Evolutionary conservation across 2,888 invertebrate species (phyloP), one percentile per base, ranked within the genome.

Genomic region (Balanococcus diminutus): DNA sequence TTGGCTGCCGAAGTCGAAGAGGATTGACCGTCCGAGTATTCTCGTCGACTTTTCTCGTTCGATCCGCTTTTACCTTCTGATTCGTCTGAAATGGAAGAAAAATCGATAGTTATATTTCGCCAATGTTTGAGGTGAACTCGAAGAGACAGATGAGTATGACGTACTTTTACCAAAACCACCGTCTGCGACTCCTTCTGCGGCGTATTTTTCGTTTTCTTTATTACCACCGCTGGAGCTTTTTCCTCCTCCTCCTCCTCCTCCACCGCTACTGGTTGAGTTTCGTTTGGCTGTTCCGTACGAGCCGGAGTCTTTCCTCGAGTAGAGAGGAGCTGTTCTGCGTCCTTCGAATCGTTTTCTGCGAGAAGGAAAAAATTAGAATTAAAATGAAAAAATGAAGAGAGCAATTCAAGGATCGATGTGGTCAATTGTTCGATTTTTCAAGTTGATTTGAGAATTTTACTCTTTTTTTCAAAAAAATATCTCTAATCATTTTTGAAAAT

Each of bases 131-230:
- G 36, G 4, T 36, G 3, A 36, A 8, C 3, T 36, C 8, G 14
- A 46, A 46, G 6, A 46, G 0, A 1, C 3, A n/a, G 46, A 46
- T 5, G n/a, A 72, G n/a, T n/a, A 72, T 9, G 67, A 31, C 16
- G 31, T 79, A 79, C 75, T 19, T 79, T 79, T 79, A 2, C 32
- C 75, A n/a, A 36, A 79, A 79, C 36, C 36, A 36, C 36, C 25
- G 1, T 82, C 82, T 0, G 31, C 2, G n/a, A n/a, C 9, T 1
- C 28, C 39, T 72, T 32, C 85, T n/a, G 11, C 46, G n/a, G 42
- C 31, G n/a, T 42, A 72, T 42, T 75, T 85, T 28, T 85, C 85
- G n/a, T 85, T 85, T 32, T 85, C 85, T 31, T 85, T 85, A 39
- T 75, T 79, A 39, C 72, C 61, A 31, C 67, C 75, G 9, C 75